Evolutionary conservation across 2,797 vertebrate genomes (phyloP).

Genomic region (Neoniphon sammara): DNA sequence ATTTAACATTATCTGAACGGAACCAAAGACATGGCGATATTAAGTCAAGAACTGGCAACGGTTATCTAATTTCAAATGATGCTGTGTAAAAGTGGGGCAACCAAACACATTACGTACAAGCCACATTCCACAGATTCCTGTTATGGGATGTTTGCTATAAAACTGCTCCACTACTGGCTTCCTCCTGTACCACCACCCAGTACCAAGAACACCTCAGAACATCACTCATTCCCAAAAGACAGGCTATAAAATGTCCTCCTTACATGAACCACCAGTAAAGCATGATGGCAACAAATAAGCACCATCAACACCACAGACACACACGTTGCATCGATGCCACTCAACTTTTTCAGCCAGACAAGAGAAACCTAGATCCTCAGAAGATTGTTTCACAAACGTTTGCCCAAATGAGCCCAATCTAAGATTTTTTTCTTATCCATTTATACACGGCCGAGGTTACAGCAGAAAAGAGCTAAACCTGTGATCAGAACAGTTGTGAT

Average conservation of each 20-base stretch:
- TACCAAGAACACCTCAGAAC: constrained; percentile 5
- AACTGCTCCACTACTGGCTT: too few species aligned
- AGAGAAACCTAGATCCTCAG: too few species aligned
- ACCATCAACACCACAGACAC: not conserved
- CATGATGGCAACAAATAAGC: not conserved
- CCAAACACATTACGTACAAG: constrained; percentile 15
- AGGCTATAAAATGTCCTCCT: not conserved
- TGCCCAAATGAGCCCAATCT: too few species aligned
- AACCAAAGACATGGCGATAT: not conserved
- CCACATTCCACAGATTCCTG: constrained; percentile 74
- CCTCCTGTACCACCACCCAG: too few species aligned
- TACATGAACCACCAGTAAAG: not conserved
- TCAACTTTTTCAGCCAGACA: too few species aligned
- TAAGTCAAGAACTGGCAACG: not conserved
- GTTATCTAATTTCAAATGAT: constrained; percentile 3
- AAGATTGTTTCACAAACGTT: too few species aligned
- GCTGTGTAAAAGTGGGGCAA: not conserved
- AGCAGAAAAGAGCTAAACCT: too few species aligned
- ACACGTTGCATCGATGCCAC: too few species aligned
- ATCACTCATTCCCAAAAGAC: not conserved
- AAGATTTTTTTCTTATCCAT: too few species aligned
- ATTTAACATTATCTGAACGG: not conserved
- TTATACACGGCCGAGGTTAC: too few species aligned
- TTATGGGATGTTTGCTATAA: constrained; percentile 13
- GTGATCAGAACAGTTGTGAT: too few species aligned